Percentiles rank a stretch among this genome's conserved stretches.
These are phyloP conservation scores for Chitala chitala DNA, from an alignment of 2,113 vertebrate species.

Conservation along the genomic window DNA sequence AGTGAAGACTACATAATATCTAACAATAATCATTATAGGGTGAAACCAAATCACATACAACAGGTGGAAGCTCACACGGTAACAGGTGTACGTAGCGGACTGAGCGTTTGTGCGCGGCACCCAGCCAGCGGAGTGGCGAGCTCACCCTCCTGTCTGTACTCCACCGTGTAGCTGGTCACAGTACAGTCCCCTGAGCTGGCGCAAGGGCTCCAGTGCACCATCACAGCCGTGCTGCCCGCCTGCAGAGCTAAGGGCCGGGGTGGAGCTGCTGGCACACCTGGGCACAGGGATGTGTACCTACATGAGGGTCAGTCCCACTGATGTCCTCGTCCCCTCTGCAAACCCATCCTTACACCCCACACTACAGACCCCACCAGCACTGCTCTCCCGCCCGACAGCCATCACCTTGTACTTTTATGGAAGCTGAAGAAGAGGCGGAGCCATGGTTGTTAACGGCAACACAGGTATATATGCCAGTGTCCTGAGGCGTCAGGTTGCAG, in stretches of 20 bases:
- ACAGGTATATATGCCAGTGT: slow-evolving; percentile 95
- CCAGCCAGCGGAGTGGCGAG: neutral
- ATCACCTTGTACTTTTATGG: slow-evolving; percentile 94
- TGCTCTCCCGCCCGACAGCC: neutral
- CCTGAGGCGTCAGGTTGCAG: slow-evolving; percentile 94
- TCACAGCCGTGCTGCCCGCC: slow-evolving; percentile 81
- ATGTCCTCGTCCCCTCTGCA: neutral
- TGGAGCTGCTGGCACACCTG: slow-evolving; percentile 88
- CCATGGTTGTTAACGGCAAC: slow-evolving; percentile 86
- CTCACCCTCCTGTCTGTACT: slow-evolving; percentile 91
- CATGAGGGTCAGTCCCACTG: neutral
- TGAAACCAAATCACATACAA: too few species aligned
- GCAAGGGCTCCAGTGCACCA: slow-evolving; percentile 88
- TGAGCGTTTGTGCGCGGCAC: neutral
- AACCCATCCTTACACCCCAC: neutral
- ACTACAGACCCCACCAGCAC: neutral
- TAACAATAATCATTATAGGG: too few species aligned
- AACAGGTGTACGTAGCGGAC: too few species aligned
- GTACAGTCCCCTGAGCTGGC: slow-evolving; percentile 83
- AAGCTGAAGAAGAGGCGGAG: slow-evolving; percentile 81
- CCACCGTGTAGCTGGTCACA: slow-evolving; percentile 89
- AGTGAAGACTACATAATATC: too few species aligned
- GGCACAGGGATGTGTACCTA: neutral
- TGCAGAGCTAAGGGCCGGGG: slow-evolving; percentile 90
- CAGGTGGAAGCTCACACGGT: neutral